phyloP scores from a whole-genome alignment of 2,888 invertebrate genomes.

The Leucania comma region DNA sequence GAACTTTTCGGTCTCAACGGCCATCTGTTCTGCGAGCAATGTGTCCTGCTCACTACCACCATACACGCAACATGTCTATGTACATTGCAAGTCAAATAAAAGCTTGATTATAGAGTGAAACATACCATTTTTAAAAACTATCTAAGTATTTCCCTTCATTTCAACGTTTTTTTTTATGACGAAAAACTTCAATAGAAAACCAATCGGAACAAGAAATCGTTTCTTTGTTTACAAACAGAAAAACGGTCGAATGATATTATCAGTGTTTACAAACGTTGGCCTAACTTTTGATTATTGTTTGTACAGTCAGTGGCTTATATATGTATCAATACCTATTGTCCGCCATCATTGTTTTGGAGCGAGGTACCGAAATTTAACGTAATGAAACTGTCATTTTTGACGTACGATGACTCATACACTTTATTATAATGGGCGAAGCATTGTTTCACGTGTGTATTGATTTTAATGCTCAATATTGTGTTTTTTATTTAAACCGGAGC shows the following conservation, averaged over 20 bases:
- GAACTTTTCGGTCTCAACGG: no score
- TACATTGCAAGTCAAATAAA: background rate
- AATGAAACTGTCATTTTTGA: constrained; percentile 60
- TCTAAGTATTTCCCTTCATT: background rate
- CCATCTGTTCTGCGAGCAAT: no score
- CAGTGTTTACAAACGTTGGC: constrained; percentile 67
- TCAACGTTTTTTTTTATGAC: background rate
- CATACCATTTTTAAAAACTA: background rate
- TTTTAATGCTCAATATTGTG: constrained; percentile 24
- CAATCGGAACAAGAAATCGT: constrained; percentile 25
- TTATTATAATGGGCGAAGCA: constrained; percentile 31
- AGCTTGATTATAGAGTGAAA: background rate
- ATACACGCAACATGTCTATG: no score
- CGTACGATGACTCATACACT: constrained; percentile 51
- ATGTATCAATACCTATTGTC: constrained; percentile 68
- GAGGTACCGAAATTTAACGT: constrained; percentile 45
- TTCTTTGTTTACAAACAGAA: constrained; percentile 39
- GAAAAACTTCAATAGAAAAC: constrained; percentile 19
- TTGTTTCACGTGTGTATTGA: constrained; percentile 47
- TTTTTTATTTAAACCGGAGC: constrained; percentile 2
- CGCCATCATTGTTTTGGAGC: constrained; percentile 43
- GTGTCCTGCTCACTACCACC: no score
- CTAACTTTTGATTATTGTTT: constrained; percentile 52
- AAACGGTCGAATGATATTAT: constrained; percentile 29
- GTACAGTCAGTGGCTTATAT: constrained; percentile 37